Conservation (phyloP, 1,140 invertebrate species). For the Bombyx mandarina region DNA sequence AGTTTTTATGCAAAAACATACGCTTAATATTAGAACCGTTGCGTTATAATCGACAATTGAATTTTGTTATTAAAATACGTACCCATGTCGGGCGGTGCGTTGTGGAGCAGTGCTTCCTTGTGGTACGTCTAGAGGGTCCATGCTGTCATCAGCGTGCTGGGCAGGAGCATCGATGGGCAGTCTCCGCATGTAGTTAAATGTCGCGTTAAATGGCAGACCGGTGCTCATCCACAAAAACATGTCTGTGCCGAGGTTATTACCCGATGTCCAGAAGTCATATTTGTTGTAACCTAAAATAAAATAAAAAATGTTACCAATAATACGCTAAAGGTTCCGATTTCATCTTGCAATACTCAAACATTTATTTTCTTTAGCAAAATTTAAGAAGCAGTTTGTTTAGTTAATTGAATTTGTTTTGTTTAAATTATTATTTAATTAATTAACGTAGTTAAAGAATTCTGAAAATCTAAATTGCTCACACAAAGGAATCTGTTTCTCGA, state of each 20-base stretch:
- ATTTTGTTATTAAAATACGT: conserved; percentile 27
- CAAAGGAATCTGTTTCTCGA: too few relatives aligned
- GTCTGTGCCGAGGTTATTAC: conserved; percentile 87
- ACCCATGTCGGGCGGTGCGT: conserved; percentile 83
- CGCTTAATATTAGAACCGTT: not conserved
- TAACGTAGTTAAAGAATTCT: too few relatives aligned
- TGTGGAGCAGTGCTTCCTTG: conserved; percentile 81
- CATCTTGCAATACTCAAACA: too few relatives aligned
- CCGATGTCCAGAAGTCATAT: conserved; percentile 91
- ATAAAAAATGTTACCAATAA: not conserved
- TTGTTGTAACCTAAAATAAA: conserved; percentile 77
- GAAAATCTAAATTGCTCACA: too few relatives aligned
- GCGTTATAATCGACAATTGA: too few relatives aligned
- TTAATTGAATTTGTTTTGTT: too few relatives aligned
- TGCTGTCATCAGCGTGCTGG: conserved; percentile 61
- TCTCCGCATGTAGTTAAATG: conserved; percentile 85
- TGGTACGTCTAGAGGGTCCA: conserved; percentile 70
- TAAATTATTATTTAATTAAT: too few relatives aligned
- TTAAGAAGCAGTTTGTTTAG: too few relatives aligned
- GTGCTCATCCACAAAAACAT: conserved; percentile 93
- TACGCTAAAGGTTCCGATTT: too few relatives aligned
- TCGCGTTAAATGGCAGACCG: conserved; percentile 87
- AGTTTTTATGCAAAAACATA: conserved; percentile 46
- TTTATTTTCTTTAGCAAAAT: too few relatives aligned
- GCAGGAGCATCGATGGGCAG: conserved; percentile 56